phyloP scores from a whole-genome alignment of 2,113 vertebrate species.

The Heterochromis multidens region DNA sequence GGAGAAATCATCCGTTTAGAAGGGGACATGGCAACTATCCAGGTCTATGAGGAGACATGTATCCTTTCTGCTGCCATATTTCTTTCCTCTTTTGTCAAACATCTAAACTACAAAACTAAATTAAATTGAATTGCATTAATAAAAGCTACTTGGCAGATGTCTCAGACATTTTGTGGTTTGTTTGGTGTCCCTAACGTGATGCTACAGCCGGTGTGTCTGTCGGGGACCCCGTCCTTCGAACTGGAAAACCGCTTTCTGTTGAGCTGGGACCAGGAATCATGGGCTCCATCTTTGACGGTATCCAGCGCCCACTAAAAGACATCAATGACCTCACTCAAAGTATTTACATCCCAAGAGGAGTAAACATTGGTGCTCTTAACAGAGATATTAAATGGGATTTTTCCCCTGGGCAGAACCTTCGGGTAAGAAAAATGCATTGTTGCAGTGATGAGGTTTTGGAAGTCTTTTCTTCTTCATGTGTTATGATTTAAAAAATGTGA shows the following conservation, averaged over 20 bases:
- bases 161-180: neutral
- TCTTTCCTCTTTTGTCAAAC: neutral
- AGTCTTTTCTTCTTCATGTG: neutral
- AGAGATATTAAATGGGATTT: conserved; percentile 95
- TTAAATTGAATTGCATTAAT: neutral
- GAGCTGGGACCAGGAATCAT: conserved; percentile 96
- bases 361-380: conserved; percentile 93
- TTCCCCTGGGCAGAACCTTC: conserved; percentile 82
- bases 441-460: neutral
- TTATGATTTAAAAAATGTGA: neutral
- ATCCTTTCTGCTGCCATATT: conserved; percentile 78
- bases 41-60: conserved; percentile 99
- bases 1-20: conserved; percentile 97
- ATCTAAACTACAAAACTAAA: neutral
- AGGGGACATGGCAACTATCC: conserved; percentile 96
- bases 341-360: conserved; percentile 96
- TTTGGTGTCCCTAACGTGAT: conserved; percentile 76
- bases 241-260: conserved; percentile 96
- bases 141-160: neutral
- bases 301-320: conserved; percentile 93
- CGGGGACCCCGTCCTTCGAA: conserved; percentile 96
- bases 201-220: conserved; percentile 91
- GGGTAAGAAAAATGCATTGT: conserved; percentile 70
- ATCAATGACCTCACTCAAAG: conserved; percentile 92
- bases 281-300: conserved; percentile 98